These are phyloP conservation scores for Nerophis ophidion DNA, from an alignment of 2,113 vertebrate genomes.

Conservation along the genomic window DNA sequence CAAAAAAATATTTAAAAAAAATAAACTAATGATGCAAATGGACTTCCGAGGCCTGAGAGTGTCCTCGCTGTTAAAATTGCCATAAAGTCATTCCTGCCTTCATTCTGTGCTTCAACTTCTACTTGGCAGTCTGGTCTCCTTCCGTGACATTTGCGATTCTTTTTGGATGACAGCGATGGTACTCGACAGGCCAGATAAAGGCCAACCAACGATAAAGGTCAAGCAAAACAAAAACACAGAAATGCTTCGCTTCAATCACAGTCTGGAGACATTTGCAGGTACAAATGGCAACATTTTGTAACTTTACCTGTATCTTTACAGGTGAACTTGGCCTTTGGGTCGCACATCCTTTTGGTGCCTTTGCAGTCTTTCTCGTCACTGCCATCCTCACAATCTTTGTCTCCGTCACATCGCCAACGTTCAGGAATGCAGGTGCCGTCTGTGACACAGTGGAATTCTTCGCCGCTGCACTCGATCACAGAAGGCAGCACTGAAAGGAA, in stretches of 20 bases:
- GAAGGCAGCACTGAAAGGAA: slow-evolving; percentile 73
- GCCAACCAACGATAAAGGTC: not conserved
- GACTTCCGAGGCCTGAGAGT: not conserved
- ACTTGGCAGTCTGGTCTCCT: not conserved
- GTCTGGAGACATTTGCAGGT: too few relatives aligned
- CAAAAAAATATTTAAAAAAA: too few relatives aligned
- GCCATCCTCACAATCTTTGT: slow-evolving; percentile 95
- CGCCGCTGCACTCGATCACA: slow-evolving; percentile 79
- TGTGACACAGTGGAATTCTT: slow-evolving; percentile 88
- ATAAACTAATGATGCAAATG: not conserved
- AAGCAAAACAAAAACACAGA: not conserved
- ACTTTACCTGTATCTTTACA: slow-evolving; percentile 89
- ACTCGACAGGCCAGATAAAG: not conserved
- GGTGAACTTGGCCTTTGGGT: slow-evolving; percentile 92
- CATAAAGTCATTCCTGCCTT: not conserved
- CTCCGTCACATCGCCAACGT: slow-evolving; percentile 91
- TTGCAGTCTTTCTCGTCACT: slow-evolving; percentile 88
- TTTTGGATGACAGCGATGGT: not conserved
- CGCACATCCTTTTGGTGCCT: slow-evolving; percentile 83
- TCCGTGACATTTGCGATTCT: not conserved
- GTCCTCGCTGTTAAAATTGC: not conserved
- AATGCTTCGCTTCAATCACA: not conserved
- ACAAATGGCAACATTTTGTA: not conserved
- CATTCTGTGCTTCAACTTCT: not conserved
- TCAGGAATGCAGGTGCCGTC: slow-evolving; percentile 91